phyloP scores from a whole-genome alignment of 1,140 invertebrate species.

The Littorina saxatilis region DNA sequence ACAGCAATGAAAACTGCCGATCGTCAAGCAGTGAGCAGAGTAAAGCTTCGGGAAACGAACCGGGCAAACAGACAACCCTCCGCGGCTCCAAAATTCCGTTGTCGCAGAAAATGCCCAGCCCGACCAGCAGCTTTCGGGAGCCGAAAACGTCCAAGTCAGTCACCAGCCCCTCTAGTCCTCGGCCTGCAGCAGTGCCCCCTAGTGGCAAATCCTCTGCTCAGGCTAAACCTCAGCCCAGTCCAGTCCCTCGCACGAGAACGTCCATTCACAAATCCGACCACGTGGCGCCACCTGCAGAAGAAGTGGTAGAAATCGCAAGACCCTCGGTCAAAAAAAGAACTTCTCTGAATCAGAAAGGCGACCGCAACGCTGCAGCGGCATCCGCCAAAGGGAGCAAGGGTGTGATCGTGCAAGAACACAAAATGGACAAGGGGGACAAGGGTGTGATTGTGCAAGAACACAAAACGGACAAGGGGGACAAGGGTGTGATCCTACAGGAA shows the following conservation, averaged over 20 bases:
- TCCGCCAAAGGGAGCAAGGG: neutral
- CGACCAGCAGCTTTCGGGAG: slow-evolving; percentile 29
- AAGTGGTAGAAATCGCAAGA: slow-evolving; percentile 57
- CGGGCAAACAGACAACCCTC: slow-evolving; percentile 24
- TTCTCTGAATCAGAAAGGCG: slow-evolving; percentile 8
- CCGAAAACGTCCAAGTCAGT: neutral
- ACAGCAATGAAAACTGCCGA: no score
- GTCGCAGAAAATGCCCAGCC: slow-evolving; percentile 43
- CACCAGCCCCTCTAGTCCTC: slow-evolving; percentile 19
- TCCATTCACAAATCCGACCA: slow-evolving; percentile 38
- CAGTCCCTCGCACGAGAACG: neutral
- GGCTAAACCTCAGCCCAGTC: neutral
- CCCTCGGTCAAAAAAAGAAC: slow-evolving; percentile 46
- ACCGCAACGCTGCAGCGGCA: neutral
- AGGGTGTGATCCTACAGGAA: slow-evolving; percentile 45
- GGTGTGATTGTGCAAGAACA: slow-evolving; percentile 44
- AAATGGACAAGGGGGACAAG: slow-evolving; percentile 49
- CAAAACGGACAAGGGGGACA: slow-evolving; percentile 38
- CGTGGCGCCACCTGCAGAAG: slow-evolving; percentile 56
- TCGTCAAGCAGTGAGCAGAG: no score
- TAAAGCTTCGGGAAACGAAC: neutral
- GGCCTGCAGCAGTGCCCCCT: neutral
- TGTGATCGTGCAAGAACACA: slow-evolving; percentile 44
- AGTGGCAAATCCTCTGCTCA: neutral
- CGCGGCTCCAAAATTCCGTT: slow-evolving; percentile 37